These are phyloP conservation scores for Lapara coniferarum DNA, from an alignment of 2,888 invertebrate species.

Conservation along the genomic window DNA sequence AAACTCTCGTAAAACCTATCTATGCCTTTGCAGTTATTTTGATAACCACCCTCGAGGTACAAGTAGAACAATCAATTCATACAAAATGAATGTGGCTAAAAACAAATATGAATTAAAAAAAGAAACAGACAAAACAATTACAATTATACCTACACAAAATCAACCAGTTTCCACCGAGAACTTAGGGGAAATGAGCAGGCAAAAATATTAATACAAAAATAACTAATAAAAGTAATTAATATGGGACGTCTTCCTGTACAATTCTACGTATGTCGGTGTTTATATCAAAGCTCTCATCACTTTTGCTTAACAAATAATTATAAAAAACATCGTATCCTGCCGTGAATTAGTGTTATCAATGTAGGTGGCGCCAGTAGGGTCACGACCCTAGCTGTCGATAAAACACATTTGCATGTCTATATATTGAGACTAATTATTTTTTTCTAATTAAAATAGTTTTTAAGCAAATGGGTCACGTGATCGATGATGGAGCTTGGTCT, in stretches of 20 bases:
- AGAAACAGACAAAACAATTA: no score
- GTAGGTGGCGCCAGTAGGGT: constrained; percentile 57
- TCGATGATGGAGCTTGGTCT: no score
- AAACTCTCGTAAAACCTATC: neutral
- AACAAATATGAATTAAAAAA: no score
- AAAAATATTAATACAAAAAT: no score
- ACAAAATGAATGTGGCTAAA: no score
- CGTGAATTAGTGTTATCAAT: constrained; percentile 36
- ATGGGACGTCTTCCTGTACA: no score
- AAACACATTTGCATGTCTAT: constrained; percentile 40
- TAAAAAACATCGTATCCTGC: constrained; percentile 26
- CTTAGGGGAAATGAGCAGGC: no score
- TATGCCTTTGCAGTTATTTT: neutral
- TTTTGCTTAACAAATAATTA: constrained; percentile 19
- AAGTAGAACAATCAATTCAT: no score
- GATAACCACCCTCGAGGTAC: neutral
- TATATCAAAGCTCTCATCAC: neutral
- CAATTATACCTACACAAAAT: no score
- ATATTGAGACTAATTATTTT: neutral
- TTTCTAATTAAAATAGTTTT: neutral
- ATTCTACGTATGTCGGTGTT: neutral
- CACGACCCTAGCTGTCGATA: constrained; percentile 47
- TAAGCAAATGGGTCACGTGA: no score
- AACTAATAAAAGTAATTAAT: no score
- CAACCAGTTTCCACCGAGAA: no score